Base-by-base conservation (phyloP, 2,888 invertebrate genomes). In the Melanotus villosus region DNA sequence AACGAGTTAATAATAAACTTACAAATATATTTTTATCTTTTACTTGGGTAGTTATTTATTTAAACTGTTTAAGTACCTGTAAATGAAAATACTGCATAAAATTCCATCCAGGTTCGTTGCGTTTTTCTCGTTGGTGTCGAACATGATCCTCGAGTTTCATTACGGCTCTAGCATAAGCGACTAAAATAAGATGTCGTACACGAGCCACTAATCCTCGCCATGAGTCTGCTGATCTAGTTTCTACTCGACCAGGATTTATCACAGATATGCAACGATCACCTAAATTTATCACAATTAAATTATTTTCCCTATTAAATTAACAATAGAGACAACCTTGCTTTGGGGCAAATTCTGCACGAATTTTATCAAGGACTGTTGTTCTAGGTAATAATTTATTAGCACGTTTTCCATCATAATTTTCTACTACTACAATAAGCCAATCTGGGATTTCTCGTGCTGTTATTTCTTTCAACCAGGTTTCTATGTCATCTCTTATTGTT, bases 51-150 rank as follows among this genome's bases (percentile, higher is more conserved):
- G n/a, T n/a, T n/a, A n/a, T n/a, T n/a, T n/a, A n/a, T n/a, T n/a
- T n/a, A n/a, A n/a, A n/a, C n/a, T 47, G 21, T 32, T 43, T 32
- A 43, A 2, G 81, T 85, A 93, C 94, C 89, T 96, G 95, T 76
- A 98, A 88, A 76, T 96, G 89, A 87, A 98, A 98, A 86, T 98
- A 98, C 83, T 93, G 92, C 83, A 94, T 94, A 86, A 98, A 98
- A 84, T 94, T 94, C 98, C 98, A 98, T 23, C 93, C 94, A 0
- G 90, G 88, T 80, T 97, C 94, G 84, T 95, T 98, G 63, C 98
- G 87, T 79, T 92, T 92, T 83, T 98, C 98, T 68, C 98, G 89
- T 79, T 96, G 93, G 67, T 93, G 93, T 75, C 98, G 88, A 86
- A 98, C 94, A 75, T 94, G 89, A 80, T 97, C 97, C 84, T 97